A percentile compares a stretch with the other conserved stretches of the same genome.
These are phyloP conservation scores for Petromus typicus DNA, from an alignment of 2,113 vertebrate species.

Conservation along the genomic window DNA sequence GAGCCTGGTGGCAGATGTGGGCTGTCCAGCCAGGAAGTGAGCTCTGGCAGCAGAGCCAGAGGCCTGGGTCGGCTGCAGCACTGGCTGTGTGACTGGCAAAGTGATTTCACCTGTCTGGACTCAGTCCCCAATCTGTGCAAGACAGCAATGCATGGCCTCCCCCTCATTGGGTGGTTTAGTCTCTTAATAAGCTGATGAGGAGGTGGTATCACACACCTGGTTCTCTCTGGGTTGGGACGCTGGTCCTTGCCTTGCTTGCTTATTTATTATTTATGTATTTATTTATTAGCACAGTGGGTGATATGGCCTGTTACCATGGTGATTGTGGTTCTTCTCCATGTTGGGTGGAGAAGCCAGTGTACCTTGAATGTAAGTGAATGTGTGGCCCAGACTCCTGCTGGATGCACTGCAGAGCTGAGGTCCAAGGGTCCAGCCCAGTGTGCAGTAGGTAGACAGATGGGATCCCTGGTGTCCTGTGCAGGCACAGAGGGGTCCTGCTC, in stretches of 20 bases:
- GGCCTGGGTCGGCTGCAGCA: background rate
- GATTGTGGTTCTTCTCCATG: background rate
- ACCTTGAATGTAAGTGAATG: background rate
- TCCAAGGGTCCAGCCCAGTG: background rate
- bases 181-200: background rate
- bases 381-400: background rate
- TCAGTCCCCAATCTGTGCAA: background rate
- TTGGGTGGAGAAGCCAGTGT: background rate
- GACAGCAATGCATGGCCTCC: fast-evolving
- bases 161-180: too few relatives aligned
- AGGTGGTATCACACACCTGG: background rate
- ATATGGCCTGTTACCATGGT: background rate
- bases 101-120: background rate
- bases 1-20: fast-evolving
- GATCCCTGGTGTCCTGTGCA: background rate
- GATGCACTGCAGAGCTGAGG: background rate
- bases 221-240: fast-evolving
- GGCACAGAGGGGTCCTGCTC: background rate
- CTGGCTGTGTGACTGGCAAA: background rate
- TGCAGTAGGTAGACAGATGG: background rate
- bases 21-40: background rate
- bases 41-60: background rate
- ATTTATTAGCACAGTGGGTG: background rate
- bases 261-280: background rate
- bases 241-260: background rate